A percentile compares a stretch with the other conserved stretches of the same genome.
These are phyloP conservation scores for Gryon sp. DNA, from an alignment of 1,140 invertebrate genomes.

Conservation along the genomic window DNA sequence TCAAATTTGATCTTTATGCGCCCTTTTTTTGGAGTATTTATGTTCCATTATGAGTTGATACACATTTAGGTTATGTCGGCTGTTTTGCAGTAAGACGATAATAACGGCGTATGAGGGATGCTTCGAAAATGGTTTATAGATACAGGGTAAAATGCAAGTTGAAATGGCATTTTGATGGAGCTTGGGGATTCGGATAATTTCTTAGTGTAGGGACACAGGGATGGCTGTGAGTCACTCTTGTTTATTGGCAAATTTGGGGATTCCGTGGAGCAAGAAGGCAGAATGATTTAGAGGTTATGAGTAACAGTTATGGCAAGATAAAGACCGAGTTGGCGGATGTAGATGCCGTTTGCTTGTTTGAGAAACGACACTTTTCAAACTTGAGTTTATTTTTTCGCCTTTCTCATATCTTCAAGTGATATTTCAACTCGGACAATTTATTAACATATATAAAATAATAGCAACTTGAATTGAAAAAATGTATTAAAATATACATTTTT, in stretches of 20 bases:
- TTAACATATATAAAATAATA: too few relatives aligned
- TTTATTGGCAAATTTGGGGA: constrained; percentile 55
- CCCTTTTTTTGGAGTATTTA: background rate
- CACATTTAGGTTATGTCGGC: constrained; percentile 1
- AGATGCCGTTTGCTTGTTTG: background rate
- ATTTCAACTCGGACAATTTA: too few relatives aligned
- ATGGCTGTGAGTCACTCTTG: constrained; percentile 37
- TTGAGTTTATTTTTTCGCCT: too few relatives aligned
- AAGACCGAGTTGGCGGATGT: constrained; percentile 26
- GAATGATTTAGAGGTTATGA: constrained; percentile 46
- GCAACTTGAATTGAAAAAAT: too few relatives aligned
- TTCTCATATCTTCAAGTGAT: too few relatives aligned
- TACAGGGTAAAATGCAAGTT: constrained; percentile 20
- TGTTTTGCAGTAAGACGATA: constrained; percentile 11
- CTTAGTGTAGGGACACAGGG: background rate
- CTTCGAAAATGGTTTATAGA: constrained; percentile 35
- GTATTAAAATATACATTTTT: too few relatives aligned
- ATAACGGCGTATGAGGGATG: constrained; percentile 32
- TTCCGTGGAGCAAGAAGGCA: constrained; percentile 6
- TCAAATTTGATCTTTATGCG: too few relatives aligned
- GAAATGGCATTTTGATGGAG: constrained; percentile 57
- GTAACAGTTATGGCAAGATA: constrained; percentile 42
- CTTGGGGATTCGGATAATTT: constrained; percentile 51
- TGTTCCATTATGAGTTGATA: too few relatives aligned
- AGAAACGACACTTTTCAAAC: too few relatives aligned